phyloP scores from a whole-genome alignment of 2,113 vertebrate genomes.

The Ailuropoda melanoleuca region DNA sequence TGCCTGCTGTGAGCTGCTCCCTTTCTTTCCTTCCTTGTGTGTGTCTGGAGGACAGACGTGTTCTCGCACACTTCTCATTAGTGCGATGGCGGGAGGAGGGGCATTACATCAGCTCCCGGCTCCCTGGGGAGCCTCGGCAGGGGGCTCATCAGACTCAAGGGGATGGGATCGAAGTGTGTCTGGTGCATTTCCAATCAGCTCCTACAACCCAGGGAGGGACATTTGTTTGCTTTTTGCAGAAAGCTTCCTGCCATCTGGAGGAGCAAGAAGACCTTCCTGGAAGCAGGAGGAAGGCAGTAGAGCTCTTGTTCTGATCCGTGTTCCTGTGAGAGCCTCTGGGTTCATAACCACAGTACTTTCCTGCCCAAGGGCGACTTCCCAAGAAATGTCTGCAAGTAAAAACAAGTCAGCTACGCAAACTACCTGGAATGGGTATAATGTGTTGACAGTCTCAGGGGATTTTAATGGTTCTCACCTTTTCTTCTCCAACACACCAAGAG shows the following conservation, averaged over 20 bases:
- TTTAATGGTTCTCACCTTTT: background rate
- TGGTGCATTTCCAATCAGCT: background rate
- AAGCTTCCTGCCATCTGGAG: background rate
- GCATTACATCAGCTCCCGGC: background rate
- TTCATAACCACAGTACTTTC: accelerated
- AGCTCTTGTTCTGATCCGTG: background rate
- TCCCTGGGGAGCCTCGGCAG: background rate
- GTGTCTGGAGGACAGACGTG: background rate
- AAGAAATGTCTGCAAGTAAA: background rate
- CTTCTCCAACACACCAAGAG: too few relatives aligned
- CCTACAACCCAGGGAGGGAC: accelerated
- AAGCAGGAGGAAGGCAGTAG: background rate
- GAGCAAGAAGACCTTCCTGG: background rate
- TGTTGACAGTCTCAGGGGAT: background rate
- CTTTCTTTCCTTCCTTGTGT: background rate
- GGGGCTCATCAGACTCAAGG: background rate
- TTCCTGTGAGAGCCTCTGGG: background rate
- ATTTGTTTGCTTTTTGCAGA: background rate
- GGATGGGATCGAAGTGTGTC: background rate
- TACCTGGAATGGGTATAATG: accelerated
- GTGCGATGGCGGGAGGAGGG: background rate
- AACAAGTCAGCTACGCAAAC: background rate
- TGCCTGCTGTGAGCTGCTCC: conserved; percentile 1
- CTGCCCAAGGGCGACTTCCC: background rate
- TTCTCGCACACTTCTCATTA: background rate